phyloP scores from a whole-genome alignment of 2,113 vertebrate species.

The Eptesicus fuscus region DNA sequence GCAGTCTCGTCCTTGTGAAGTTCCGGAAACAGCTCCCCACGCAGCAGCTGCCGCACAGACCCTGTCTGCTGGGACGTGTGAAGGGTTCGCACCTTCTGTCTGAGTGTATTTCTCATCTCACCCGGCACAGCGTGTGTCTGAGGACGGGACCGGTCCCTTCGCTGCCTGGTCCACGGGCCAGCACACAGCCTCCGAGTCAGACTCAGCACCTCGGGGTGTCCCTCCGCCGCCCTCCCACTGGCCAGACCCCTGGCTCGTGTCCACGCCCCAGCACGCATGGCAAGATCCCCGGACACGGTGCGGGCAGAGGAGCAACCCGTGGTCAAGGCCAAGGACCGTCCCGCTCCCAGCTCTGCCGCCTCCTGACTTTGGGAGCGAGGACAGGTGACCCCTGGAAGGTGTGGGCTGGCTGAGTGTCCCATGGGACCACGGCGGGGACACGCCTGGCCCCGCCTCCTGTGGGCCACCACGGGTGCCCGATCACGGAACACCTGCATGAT shows the following conservation, averaged over 20 bases:
- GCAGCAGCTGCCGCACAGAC: background rate
- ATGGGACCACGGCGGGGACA: fast-evolving
- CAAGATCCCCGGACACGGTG: fast-evolving
- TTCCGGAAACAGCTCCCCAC: background rate
- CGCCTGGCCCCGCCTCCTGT: background rate
- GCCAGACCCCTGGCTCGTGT: fast-evolving
- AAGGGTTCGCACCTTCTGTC: background rate
- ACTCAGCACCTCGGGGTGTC: background rate
- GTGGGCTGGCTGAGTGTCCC: fast-evolving
- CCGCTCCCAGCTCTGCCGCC: background rate
- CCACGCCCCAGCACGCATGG: fast-evolving
- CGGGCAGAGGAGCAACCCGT: background rate
- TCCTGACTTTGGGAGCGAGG: background rate
- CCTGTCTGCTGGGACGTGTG: background rate
- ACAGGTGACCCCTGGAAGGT: background rate
- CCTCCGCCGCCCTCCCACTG: background rate
- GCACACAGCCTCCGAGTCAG: fast-evolving
- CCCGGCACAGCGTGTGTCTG: fast-evolving
- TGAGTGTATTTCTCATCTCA: background rate
- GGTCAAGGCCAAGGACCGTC: background rate
- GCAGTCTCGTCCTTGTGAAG: background rate
- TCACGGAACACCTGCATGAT: fast-evolving
- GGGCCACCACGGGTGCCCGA: fast-evolving
- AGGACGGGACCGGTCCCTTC: background rate
- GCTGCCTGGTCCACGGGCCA: too few relatives aligned